These are phyloP conservation scores for Muscicapa adusta DNA, from an alignment of 2,113 vertebrate genomes.

Conservation along the genomic window DNA sequence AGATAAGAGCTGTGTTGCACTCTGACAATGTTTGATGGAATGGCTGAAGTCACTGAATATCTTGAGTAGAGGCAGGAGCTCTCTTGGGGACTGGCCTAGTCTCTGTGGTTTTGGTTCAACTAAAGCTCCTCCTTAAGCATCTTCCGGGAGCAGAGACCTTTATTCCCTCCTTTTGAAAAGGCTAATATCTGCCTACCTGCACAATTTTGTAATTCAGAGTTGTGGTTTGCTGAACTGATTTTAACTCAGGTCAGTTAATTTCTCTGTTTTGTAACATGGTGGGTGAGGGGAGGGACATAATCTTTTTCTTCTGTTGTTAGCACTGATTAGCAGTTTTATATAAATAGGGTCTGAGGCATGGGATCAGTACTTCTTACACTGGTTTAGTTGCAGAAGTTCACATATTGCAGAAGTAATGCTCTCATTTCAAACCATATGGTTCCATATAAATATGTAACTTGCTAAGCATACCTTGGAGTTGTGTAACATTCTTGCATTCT, in stretches of 20 bases:
- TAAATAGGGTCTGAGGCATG: background rate
- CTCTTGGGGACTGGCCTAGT: background rate
- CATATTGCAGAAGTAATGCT: conserved; percentile 27
- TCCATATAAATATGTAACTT: conserved; percentile 3
- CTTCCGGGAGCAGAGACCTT: background rate
- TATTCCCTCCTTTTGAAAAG: background rate
- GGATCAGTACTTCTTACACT: background rate
- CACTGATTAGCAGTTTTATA: conserved; percentile 1
- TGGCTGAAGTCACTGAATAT: background rate
- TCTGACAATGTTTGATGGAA: background rate
- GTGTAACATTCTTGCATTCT: background rate
- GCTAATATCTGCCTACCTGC: background rate
- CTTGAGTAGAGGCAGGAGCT: background rate
- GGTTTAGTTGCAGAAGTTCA: background rate
- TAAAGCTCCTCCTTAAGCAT: background rate
- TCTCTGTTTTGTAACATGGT: background rate
- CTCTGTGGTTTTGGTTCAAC: background rate
- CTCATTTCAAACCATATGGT: conserved; percentile 37
- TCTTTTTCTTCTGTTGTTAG: background rate
- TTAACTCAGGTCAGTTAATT: background rate
- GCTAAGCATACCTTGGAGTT: conserved; percentile 9
- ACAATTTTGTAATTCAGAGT: background rate
- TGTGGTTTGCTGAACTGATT: background rate
- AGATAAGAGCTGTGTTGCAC: background rate
- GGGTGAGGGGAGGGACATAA: background rate